Conservation (phyloP, 2,888 invertebrate genomes). For the Pseudococcus longispinus region DNA sequence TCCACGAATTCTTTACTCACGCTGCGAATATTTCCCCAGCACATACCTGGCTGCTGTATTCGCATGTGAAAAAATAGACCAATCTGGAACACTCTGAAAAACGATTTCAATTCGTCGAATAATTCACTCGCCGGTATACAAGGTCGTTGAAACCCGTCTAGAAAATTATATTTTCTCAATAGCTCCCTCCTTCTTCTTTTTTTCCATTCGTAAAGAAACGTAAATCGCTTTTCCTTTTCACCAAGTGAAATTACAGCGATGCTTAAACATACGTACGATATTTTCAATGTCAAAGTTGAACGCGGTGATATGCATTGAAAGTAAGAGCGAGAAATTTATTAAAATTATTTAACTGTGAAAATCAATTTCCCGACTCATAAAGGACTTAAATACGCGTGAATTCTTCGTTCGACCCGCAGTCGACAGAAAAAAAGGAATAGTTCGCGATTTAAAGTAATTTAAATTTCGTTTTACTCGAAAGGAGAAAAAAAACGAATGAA, state of each 20-base stretch:
- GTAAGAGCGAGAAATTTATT: constrained; percentile 10
- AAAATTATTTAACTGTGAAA: constrained; percentile 43
- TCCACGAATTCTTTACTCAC: neutral
- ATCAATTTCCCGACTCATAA: constrained; percentile 25
- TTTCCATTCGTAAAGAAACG: neutral
- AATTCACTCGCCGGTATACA: neutral
- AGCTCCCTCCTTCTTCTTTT: neutral
- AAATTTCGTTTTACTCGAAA: neutral
- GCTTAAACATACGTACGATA: neutral
- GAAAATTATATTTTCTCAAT: constrained; percentile 21
- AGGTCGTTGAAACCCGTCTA: neutral
- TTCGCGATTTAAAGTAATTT: neutral
- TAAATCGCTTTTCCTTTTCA: constrained; percentile 2
- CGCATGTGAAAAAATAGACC: neutral
- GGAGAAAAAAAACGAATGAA: neutral
- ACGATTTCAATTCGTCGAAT: neutral
- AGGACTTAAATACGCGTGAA: constrained; percentile 40
- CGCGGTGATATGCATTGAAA: neutral
- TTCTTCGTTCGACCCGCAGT: neutral
- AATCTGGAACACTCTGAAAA: neutral
- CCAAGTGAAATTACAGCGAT: neutral
- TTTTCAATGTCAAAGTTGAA: constrained; percentile 40
- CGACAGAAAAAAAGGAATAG: neutral
- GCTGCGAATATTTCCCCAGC: neutral
- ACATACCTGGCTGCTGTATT: neutral